Base-by-base conservation (phyloP, 2,888 invertebrate species). In the Eueremaeus valkanovi region DNA sequence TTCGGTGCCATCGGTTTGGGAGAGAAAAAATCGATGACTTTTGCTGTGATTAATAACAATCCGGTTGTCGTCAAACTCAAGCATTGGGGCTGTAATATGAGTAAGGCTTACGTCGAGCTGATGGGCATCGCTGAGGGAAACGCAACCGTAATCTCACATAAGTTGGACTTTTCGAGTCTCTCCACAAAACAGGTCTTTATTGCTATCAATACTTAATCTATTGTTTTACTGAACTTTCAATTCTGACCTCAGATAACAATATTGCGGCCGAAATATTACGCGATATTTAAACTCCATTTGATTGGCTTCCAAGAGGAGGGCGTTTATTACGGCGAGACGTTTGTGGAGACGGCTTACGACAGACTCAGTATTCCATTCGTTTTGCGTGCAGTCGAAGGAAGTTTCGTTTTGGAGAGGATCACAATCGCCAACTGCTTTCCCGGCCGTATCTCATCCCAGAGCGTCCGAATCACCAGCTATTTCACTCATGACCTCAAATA, bases 381-480 rank as follows among this genome's bases (percentile, higher is more conserved):
- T 79, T 89, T 92, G 83, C 86, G 88, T 80, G 89, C 91, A n/a
- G 89, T 90, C 0, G 87, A 89, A 80, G 92, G 92, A 40, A 88
- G 88, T 81, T 85, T 92, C 77, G 87, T 89, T 83, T 87, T 89
- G 76, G 88, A 88, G 80, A 86, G 87, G 81, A 84, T 92, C 42
- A 85, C 89, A 72, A 90, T 92, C 82, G 88, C 89, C 78, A 88
- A 90, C 82, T 91, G 90, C 81, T 93, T 92, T 86, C 93, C 92
- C 78, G 91, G 74, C 1, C 42, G 75, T 36, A 74, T 75, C 16
- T 73, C 63, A 13, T 61, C 72, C 0, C 72, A 72, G 63, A 73
- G 24, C 27, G 63, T 76, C 40, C 49, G 29, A 45, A 40, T 74
- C 5, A 74, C 58, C 42, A 68, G 73, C 42, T 72, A 66, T 68